Evolutionary conservation across 2,797 vertebrate species (phyloP).

Genomic region (Dendrocincla tyrannina): DNA sequence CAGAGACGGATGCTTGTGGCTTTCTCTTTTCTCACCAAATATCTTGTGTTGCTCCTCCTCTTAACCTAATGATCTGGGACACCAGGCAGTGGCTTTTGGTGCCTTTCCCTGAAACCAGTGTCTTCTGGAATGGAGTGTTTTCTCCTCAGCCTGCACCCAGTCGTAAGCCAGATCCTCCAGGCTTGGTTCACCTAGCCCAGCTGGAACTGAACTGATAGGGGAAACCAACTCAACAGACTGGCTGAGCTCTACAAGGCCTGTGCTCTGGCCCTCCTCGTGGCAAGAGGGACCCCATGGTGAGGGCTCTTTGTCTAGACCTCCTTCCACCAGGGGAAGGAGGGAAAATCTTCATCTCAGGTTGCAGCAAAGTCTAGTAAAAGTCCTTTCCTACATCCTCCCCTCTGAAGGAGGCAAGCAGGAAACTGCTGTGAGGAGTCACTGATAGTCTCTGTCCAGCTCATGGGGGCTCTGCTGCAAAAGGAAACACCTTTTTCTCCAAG

Average conservation of each 20-base stretch:
- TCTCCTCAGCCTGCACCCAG: not conserved
- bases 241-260: not conserved
- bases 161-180: not conserved
- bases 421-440: not conserved
- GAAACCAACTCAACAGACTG: not conserved
- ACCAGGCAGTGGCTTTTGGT: not conserved
- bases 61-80: not conserved
- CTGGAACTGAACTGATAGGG: not conserved
- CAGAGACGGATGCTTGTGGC: not conserved
- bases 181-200: not conserved
- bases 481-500: not conserved
- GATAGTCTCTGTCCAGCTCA: fast-evolving
- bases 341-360: not conserved
- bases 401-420: not conserved
- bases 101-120: not conserved
- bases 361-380: not conserved
- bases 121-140: not conserved
- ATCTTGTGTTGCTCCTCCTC: not conserved
- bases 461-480: not conserved
- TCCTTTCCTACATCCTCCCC: not conserved
- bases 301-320: not conserved
- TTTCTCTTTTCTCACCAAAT: not conserved
- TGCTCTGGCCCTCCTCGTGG: not conserved
- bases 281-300: fast-evolving
- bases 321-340: not conserved